Conservation (phyloP, 2,888 invertebrate genomes). For the Drosophila recens region DNA sequence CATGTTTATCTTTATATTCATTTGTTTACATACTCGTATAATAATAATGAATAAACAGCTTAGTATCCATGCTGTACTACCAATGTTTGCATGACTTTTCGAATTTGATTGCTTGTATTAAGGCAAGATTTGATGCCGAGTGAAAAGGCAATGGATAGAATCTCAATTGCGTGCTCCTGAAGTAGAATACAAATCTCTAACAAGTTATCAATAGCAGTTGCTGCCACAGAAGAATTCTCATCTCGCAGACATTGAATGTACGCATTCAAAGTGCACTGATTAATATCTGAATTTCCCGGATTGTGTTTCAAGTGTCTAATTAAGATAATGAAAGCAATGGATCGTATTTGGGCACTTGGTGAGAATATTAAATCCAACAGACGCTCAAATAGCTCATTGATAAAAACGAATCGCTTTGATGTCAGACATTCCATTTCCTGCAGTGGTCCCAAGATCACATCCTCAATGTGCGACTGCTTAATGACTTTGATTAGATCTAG, state of each 20-base stretch:
- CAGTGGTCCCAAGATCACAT: constrained; percentile 87
- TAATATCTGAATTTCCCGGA: constrained; percentile 86
- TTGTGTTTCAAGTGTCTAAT: constrained; percentile 90
- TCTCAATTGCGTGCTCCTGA: constrained; percentile 93
- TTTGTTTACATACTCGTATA: background rate
- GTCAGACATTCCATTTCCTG: constrained; percentile 92
- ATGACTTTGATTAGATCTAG: constrained; percentile 82
- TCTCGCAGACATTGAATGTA: constrained; percentile 93
- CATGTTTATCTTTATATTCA: background rate
- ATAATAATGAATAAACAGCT: constrained; percentile 3
- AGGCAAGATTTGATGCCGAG: constrained; percentile 92
- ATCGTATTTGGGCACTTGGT: constrained; percentile 88
- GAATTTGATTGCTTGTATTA: constrained; percentile 91
- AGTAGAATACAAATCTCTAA: constrained; percentile 93
- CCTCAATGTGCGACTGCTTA: constrained; percentile 85
- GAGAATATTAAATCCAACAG: constrained; percentile 89
- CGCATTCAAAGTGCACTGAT: constrained; percentile 89
- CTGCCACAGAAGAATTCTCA: constrained; percentile 91
- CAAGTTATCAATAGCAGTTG: constrained; percentile 92
- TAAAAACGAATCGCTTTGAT: constrained; percentile 88
- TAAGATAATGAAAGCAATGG: constrained; percentile 90
- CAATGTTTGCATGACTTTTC: constrained; percentile 92
- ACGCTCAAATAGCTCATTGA: constrained; percentile 88
- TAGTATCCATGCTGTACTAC: constrained; percentile 94
- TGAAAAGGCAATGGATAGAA: constrained; percentile 93